Percentiles rank a stretch among this genome's conserved stretches.
Conservation (phyloP, 1,140 invertebrate species). For the Zophobas morio region DNA sequence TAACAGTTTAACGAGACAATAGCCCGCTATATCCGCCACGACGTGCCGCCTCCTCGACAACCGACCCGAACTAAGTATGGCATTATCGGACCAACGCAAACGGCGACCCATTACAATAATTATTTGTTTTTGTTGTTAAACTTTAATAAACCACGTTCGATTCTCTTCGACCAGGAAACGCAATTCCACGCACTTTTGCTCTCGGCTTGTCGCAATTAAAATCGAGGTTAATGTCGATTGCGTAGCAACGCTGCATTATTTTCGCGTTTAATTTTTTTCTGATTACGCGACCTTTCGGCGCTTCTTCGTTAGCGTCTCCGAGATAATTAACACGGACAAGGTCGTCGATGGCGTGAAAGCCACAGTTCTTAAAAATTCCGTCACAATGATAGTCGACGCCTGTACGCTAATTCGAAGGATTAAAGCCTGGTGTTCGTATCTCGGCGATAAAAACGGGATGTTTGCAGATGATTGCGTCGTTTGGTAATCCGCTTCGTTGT, state of each 20-base stretch:
- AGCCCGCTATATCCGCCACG: too few relatives aligned
- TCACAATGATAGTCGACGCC: background rate
- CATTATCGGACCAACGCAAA: background rate
- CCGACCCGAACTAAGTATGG: too few relatives aligned
- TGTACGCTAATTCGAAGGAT: background rate
- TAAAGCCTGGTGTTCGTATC: constrained; percentile 1
- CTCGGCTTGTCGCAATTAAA: background rate
- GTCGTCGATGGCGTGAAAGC: background rate
- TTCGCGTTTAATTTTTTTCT: background rate
- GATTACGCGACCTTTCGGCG: too few relatives aligned
- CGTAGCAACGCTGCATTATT: background rate
- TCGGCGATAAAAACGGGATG: constrained; percentile 16
- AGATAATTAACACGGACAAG: constrained; percentile 9
- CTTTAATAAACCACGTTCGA: too few relatives aligned
- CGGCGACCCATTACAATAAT: too few relatives aligned
- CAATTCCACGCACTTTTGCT: too few relatives aligned
- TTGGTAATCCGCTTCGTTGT: constrained; percentile 6
- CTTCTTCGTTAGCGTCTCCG: constrained; percentile 1
- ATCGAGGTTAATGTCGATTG: constrained; percentile 2
- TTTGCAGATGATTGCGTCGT: constrained; percentile 22
- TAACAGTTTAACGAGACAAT: too few relatives aligned
- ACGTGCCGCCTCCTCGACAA: too few relatives aligned
- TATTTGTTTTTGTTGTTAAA: too few relatives aligned
- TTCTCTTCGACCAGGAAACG: too few relatives aligned
- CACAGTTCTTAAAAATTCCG: background rate